Conservation (phyloP, 2,113 vertebrate species). For the Leptodactylus fuscus region DNA sequence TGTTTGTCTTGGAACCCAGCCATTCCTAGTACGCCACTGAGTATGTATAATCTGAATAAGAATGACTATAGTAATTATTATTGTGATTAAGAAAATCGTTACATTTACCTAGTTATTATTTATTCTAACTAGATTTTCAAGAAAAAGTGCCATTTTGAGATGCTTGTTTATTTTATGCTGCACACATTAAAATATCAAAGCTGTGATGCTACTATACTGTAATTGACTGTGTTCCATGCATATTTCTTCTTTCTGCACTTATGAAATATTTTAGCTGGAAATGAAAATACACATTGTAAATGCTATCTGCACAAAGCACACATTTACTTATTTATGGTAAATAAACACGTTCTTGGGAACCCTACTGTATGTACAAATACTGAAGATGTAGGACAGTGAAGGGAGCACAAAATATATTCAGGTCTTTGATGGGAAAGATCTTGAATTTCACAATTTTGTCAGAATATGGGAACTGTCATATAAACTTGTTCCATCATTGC, state of each 20-base stretch:
- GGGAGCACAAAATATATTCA: slow-evolving; percentile 1
- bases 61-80: too few species aligned
- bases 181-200: slow-evolving; percentile 12
- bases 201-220: background rate
- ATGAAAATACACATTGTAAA: slow-evolving; percentile 35
- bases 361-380: slow-evolving; percentile 10
- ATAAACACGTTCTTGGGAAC: background rate
- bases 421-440: background rate
- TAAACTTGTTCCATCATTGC: background rate
- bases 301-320: slow-evolving; percentile 29
- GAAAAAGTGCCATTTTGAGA: background rate
- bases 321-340: slow-evolving; percentile 9
- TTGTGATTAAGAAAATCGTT: too few species aligned
- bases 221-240: background rate
- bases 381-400: background rate
- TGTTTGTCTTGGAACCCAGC: too few species aligned
- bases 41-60: too few species aligned
- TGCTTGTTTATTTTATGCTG: background rate
- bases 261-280: slow-evolving; percentile 12
- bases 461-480: background rate
- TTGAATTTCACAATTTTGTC: background rate
- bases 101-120: too few species aligned
- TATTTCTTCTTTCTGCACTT: slow-evolving; percentile 14
- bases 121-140: background rate
- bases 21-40: too few species aligned